Evolutionary conservation across 1,140 invertebrate species (phyloP).

Genomic region (Linepithema humile): DNA sequence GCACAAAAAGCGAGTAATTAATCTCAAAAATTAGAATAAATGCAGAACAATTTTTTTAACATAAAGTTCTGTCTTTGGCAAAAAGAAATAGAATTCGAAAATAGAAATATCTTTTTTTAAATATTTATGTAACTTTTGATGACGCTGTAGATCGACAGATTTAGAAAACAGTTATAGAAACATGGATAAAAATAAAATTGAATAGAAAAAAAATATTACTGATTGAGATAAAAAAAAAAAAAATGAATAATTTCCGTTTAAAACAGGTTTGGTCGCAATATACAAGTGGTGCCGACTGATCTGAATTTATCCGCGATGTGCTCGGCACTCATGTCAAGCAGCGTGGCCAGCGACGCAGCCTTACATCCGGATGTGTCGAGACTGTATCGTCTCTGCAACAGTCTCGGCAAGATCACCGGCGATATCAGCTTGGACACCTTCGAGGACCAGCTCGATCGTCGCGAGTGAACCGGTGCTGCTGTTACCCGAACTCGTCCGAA

Average conservation of each 20-base stretch:
- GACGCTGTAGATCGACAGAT: neutral
- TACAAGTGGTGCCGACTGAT: constrained; percentile 55
- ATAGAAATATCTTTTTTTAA: too few relatives aligned
- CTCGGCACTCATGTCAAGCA: constrained; percentile 55
- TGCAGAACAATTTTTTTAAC: neutral
- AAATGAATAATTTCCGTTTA: neutral
- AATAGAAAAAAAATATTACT: neutral
- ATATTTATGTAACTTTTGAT: neutral
- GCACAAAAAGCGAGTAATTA: neutral
- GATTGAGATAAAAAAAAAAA: neutral
- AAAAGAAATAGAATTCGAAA: too few relatives aligned
- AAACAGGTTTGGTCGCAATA: constrained; percentile 72
- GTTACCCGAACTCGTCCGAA: constrained; percentile 9
- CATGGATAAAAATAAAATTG: neutral
- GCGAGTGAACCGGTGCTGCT: constrained; percentile 36
- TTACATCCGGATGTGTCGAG: constrained; percentile 64
- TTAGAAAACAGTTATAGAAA: neutral
- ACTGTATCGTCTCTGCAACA: constrained; percentile 71
- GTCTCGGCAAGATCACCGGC: constrained; percentile 61
- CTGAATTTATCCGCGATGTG: constrained; percentile 70
- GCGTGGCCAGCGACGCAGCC: constrained; percentile 40
- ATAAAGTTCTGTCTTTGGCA: too few relatives aligned
- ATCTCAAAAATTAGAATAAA: neutral
- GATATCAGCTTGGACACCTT: constrained; percentile 59
- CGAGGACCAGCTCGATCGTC: neutral